A percentile compares a stretch with the other conserved stretches of the same genome.
Conservation (phyloP, 2,113 vertebrate species). For the Solea solea region DNA sequence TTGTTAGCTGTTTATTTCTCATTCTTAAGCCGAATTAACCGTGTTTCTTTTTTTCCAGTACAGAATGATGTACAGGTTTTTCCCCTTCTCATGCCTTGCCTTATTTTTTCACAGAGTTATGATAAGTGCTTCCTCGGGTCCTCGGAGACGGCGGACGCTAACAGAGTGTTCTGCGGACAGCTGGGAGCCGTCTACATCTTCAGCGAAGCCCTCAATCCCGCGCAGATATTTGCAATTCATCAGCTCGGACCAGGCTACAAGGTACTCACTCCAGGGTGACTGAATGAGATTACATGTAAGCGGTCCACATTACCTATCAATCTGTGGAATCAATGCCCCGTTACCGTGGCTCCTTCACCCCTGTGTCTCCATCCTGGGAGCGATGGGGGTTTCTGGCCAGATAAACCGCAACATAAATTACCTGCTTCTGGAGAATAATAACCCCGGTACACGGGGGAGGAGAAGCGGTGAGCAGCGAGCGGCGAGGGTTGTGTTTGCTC, state of each 20-base stretch:
- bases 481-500: constrained; percentile 33
- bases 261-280: constrained; percentile 80
- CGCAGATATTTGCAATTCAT: constrained; percentile 99
- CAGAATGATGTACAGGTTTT: constrained; percentile 14
- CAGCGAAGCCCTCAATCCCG: constrained; percentile 95
- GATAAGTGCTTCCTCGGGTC: constrained; percentile 99
- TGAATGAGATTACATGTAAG: constrained; percentile 60
- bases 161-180: constrained; percentile 96
- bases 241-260: constrained; percentile 96
- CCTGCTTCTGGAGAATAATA: constrained; percentile 52
- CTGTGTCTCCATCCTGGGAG: constrained; percentile 35
- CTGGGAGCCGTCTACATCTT: constrained; percentile 97
- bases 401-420: constrained; percentile 69
- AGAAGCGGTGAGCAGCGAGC: too few species aligned
- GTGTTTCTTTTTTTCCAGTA: constrained; percentile 9
- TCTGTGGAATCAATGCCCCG: constrained; percentile 58
- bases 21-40: not conserved
- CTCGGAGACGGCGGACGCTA: constrained; percentile 96
- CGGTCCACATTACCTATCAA: constrained; percentile 52
- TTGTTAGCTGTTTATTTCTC: not conserved
- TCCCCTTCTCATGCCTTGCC: constrained; percentile 3
- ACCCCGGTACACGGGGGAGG: constrained; percentile 23
- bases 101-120: constrained; percentile 85
- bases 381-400: constrained; percentile 32
- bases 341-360: constrained; percentile 28